Base-by-base conservation (phyloP, 2,797 vertebrate genomes). In the Falco peregrinus region DNA sequence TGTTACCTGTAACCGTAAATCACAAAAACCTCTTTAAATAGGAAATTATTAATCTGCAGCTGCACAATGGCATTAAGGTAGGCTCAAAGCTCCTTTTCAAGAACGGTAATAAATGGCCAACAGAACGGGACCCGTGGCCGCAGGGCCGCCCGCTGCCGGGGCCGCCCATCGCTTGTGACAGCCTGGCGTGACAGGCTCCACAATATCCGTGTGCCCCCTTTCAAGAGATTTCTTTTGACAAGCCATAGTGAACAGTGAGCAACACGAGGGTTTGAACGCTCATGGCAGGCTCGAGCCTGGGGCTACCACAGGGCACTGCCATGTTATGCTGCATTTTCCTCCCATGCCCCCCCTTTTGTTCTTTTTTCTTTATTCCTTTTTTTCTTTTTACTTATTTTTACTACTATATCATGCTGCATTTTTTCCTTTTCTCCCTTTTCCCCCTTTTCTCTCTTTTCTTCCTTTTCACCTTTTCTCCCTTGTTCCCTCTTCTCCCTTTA, bases 151-250 rank as follows among this genome's bases (percentile, higher is more conserved):
- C 25, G n/a, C 41, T 60, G 75, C 82, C 75, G 68, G 69, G 14
- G 10, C 76, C 13, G 8, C 76, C 78, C 74, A 78, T 90, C 53
- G 59, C 83, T 75, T 41, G 22, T 39, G 68, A 81, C 80, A 81
- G 84, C 68, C 47, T n/a, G 25, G 90, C 85, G 51, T 61, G 65
- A 86, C 41, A 59, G 65, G 85, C 92, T 80, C 94, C 87, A 45
- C 51, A 50, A 53, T 25, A 28, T 48, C 90, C 68, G 17, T 21
- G 81, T 19, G 65, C 51, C 92, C 51, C 65, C 43, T 82, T 77
- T 61, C 92, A 47, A 24, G 88, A 78, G 71, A 45, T 85, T 60
- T 47, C 67, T 94, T 95, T 81, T 80, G 91, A 87, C 74, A 37
- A 78, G 67, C 78, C 56, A 68, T 13, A 50, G 60, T 45, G 76